Conservation (phyloP, 2,888 invertebrate species). For the Cheilosia soror region DNA sequence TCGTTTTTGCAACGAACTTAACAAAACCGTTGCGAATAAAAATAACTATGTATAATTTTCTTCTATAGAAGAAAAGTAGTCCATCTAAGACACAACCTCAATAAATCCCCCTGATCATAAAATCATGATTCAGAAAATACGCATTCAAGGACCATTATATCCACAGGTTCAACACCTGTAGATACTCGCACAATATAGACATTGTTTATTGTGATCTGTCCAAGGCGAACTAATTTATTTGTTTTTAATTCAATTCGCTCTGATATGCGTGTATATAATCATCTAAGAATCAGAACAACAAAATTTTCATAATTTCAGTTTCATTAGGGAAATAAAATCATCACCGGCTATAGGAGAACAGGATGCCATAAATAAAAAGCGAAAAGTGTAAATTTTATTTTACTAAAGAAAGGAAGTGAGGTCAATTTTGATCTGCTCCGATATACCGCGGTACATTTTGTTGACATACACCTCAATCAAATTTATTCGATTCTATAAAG, state of each 20-base stretch:
- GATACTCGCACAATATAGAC: neutral
- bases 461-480: slow-evolving; percentile 41
- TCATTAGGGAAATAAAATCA: neutral
- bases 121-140: neutral
- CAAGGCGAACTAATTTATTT: slow-evolving; percentile 18
- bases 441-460: slow-evolving; percentile 7
- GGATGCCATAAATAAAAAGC: neutral
- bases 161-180: slow-evolving; percentile 2
- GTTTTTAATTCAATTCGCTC: slow-evolving; percentile 31
- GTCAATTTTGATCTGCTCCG: too few relatives aligned
- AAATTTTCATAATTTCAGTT: neutral
- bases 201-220: slow-evolving; percentile 4
- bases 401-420: neutral
- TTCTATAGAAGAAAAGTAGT: too few relatives aligned
- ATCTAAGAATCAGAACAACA: neutral
- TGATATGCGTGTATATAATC: neutral
- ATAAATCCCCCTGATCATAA: too few relatives aligned
- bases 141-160: neutral
- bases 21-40: too few relatives aligned
- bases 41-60: too few relatives aligned
- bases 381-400: slow-evolving; percentile 1
- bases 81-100: too few relatives aligned
- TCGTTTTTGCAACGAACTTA: too few relatives aligned
- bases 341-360: neutral
- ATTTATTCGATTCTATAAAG: slow-evolving; percentile 46